These are phyloP conservation scores for Sceliomorpha sp. DNA, from an alignment of 2,888 invertebrate species.

Conservation along the genomic window DNA sequence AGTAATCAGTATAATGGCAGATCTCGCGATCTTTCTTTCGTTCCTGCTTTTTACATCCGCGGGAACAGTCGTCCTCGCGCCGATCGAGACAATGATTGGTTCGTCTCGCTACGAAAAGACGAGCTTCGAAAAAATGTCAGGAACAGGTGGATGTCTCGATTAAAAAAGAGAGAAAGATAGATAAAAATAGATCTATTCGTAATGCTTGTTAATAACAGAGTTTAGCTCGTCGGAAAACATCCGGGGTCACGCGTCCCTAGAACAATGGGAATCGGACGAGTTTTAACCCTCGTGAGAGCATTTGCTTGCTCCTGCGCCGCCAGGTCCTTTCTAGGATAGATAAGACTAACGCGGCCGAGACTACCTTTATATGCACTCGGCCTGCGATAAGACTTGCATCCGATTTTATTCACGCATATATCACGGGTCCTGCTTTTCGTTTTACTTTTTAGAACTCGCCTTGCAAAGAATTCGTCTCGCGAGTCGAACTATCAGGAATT, in stretches of 20 bases:
- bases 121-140: too few species aligned
- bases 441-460: conserved; percentile 7
- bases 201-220: conserved; percentile 56
- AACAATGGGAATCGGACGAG: conserved; percentile 45
- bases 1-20: too few species aligned
- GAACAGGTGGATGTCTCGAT: conserved; percentile 7
- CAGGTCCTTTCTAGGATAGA: conserved; percentile 49
- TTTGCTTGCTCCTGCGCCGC: conserved; percentile 28
- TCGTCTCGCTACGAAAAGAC: too few species aligned
- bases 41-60: too few species aligned
- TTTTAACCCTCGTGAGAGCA: conserved; percentile 35
- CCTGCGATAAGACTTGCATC: conserved; percentile 34
- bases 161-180: conserved; percentile 37
- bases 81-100: too few species aligned
- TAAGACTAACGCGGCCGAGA: conserved; percentile 41
- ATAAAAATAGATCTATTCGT: too few species aligned
- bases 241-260: conserved; percentile 45
- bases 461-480: conserved; percentile 21
- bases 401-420: conserved; percentile 42
- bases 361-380: conserved; percentile 47
- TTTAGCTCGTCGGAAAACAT: conserved; percentile 39
- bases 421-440: conserved; percentile 36
- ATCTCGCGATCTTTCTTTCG: too few species aligned
- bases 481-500: conserved; percentile 38
- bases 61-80: too few species aligned